Conservation (phyloP, 2,797 vertebrate species). For the Enteromius radiatus region DNA sequence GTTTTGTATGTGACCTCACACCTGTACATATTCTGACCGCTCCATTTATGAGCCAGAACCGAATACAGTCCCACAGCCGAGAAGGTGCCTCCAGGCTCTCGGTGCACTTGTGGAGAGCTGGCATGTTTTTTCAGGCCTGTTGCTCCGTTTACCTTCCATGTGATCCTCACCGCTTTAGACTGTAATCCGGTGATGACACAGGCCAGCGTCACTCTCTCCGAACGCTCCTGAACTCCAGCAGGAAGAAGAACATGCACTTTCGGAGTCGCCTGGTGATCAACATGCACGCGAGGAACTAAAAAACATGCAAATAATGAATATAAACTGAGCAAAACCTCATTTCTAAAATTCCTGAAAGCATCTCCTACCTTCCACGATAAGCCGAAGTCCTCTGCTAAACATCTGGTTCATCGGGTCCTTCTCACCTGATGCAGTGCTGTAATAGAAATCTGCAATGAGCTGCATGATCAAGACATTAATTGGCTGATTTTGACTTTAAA, state of each 20-base stretch:
- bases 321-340: neutral
- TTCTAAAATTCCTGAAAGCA: neutral
- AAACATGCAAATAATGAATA: neutral
- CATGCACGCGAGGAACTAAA: neutral
- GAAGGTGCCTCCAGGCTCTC: slow-evolving; percentile 51
- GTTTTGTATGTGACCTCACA: slow-evolving; percentile 55
- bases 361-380: slow-evolving; percentile 59
- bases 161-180: slow-evolving; percentile 28
- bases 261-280: slow-evolving; percentile 23
- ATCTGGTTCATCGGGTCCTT: neutral
- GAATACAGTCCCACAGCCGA: slow-evolving; percentile 55
- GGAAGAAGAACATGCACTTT: slow-evolving; percentile 52
- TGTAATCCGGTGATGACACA: slow-evolving; percentile 60
- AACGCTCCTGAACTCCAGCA: neutral
- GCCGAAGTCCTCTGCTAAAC: slow-evolving; percentile 61
- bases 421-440: slow-evolving; percentile 46
- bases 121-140: slow-evolving; percentile 15
- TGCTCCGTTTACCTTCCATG: slow-evolving; percentile 57
- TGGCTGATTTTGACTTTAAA: neutral
- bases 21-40: slow-evolving; percentile 39
- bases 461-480: neutral
- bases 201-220: slow-evolving; percentile 21
- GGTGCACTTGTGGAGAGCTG: slow-evolving; percentile 7
- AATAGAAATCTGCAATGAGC: slow-evolving; percentile 16
- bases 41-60: slow-evolving; percentile 43